A percentile compares a stretch with the other conserved stretches of the same genome.
These are phyloP conservation scores for Lithophane socia DNA, from an alignment of 2,888 invertebrate species.

Conservation along the genomic window DNA sequence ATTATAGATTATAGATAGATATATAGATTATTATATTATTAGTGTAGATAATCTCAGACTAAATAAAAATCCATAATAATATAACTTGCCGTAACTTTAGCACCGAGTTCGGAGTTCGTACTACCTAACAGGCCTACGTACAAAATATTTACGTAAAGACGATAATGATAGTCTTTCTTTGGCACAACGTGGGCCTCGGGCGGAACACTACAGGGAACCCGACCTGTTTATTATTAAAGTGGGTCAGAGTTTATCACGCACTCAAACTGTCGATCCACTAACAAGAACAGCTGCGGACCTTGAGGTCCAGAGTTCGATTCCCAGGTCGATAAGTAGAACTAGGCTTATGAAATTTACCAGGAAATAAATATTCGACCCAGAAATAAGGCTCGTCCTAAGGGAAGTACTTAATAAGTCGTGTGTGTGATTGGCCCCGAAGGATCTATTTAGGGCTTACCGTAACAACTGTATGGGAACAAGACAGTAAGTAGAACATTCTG, in stretches of 20 bases:
- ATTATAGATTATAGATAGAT: no score
- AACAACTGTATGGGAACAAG: constrained; percentile 13
- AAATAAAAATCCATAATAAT: constrained; percentile 10
- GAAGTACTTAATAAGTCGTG: constrained; percentile 11
- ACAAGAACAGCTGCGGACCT: constrained; percentile 41
- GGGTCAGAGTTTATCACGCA: constrained; percentile 62
- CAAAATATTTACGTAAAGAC: constrained; percentile 42
- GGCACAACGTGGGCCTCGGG: constrained; percentile 35
- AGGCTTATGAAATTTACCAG: constrained; percentile 12
- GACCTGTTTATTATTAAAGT: constrained; percentile 60
- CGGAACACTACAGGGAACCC: constrained; percentile 54
- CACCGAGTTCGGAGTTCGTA: constrained; percentile 26
- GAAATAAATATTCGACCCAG: constrained; percentile 13
- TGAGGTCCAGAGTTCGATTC: constrained; percentile 39
- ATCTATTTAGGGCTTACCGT: constrained; percentile 15
- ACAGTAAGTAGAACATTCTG: constrained; percentile 32
- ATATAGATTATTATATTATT: no score
- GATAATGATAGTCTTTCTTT: constrained; percentile 47
- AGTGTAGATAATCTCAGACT: no score
- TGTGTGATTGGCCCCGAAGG: constrained; percentile 19
- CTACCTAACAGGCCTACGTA: constrained; percentile 25
- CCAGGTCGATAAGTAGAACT: constrained; percentile 24
- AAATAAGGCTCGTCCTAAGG: constrained; percentile 10
- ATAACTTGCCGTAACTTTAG: constrained; percentile 33
- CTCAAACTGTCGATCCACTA: constrained; percentile 40